Base-by-base conservation (phyloP, 1,140 invertebrate species). In the Nephila pilipes region DNA sequence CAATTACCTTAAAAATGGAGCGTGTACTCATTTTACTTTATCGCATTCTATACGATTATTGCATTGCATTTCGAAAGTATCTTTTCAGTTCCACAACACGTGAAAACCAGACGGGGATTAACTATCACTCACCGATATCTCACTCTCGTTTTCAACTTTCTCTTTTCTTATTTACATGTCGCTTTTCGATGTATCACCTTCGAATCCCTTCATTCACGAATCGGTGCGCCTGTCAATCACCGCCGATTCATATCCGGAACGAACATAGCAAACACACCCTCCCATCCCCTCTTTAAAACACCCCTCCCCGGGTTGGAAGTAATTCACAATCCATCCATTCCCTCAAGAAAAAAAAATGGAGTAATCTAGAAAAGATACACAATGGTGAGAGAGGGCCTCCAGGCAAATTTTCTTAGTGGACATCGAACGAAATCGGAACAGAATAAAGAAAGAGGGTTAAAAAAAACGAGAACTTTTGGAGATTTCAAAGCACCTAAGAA, bases 401-500 rank as follows among this genome's bases (percentile, higher is more conserved):
- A 36, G 69, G 69, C 69, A 2, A 32, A 25, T 69, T 29, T 75
- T 75, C 4, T 4, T 75, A 18, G 29, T 36, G 69, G 69, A 83
- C 81, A 83, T 32, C 46, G 29, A 79, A 32, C 22, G 46, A 83
- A 83, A 83, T 83, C 81, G 22, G 81, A 83, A 83, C 81, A 57
- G n/a, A 8, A 14, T 65, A 25, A 25, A 55, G 81, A 55, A 57
- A 83, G 25, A 46, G 46, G 46, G 46, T 46, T 46, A 10, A 46
- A 46, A 83, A 83, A 83, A 81, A 81, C 20, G 46, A 79, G 69
- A 20, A 29, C 69, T 25, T 36, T 32, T 32, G 29, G 69, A 75
- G 69, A 32, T 75, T 75, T 83, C 10, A 57, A 83, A 83, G 81
- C 81, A 83, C 81, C 81, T 57, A 55, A 79, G 29, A 83, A 29